Conservation (phyloP, 2,113 vertebrate genomes). For the Orcinus orca region DNA sequence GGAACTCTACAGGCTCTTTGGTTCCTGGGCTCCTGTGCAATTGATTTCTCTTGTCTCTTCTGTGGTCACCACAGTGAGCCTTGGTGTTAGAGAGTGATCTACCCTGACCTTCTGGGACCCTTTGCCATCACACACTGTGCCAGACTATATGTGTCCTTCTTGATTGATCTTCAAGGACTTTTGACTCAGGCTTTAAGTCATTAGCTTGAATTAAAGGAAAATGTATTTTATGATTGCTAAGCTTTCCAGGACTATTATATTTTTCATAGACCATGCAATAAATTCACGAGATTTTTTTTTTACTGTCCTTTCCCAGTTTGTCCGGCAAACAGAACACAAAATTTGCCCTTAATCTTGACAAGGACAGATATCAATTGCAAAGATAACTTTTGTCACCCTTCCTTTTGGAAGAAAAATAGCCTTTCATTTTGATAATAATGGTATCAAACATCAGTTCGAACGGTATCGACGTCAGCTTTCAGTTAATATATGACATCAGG, state of each 20-base stretch:
- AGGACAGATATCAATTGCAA: background rate
- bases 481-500: background rate
- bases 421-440: background rate
- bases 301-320: background rate
- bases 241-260: background rate
- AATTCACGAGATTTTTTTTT: background rate
- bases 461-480: background rate
- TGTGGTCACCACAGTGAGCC: background rate
- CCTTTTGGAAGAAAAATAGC: background rate
- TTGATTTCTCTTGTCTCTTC: background rate
- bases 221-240: background rate
- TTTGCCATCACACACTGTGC: background rate
- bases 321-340: background rate
- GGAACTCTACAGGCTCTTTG: background rate
- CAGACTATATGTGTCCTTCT: background rate
- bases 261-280: background rate
- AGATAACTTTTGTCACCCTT: background rate
- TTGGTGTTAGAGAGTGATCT: background rate
- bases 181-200: background rate
- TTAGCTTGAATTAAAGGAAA: conserved; percentile 14
- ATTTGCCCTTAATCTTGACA: background rate
- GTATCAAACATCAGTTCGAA: background rate
- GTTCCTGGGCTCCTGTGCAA: background rate
- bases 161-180: background rate
- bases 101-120: background rate